phyloP scores from a whole-genome alignment of 2,797 vertebrate genomes.

The Eulemur albifrons region DNA sequence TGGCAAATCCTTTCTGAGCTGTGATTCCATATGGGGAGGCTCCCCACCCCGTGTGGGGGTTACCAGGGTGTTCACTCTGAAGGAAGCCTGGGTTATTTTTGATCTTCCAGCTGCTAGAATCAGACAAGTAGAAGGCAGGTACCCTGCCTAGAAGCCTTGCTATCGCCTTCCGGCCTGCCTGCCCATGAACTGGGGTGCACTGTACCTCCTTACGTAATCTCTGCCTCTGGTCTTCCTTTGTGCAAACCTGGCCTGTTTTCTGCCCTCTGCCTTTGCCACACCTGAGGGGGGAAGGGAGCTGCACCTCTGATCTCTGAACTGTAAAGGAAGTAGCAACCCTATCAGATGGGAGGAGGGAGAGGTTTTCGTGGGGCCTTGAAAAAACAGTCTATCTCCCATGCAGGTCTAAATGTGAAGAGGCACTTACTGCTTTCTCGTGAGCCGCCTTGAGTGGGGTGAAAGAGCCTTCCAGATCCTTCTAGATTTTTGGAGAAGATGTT shows the following conservation, averaged over 20 bases:
- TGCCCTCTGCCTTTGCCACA: slow-evolving; percentile 66
- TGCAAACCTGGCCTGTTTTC: slow-evolving; percentile 73
- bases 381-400: slow-evolving; percentile 70
- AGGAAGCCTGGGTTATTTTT: background rate
- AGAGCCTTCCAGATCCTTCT: background rate
- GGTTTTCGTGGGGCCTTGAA: slow-evolving; percentile 62
- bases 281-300: slow-evolving; percentile 71
- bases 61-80: background rate
- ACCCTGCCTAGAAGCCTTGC: background rate
- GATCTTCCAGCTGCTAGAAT: slow-evolving; percentile 32
- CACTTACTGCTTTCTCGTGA: background rate
- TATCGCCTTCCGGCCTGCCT: slow-evolving; percentile 19
- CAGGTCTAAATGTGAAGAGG: slow-evolving; percentile 55
- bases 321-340: slow-evolving; percentile 81
- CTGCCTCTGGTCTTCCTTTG: slow-evolving; percentile 72
- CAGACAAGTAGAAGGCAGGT: background rate
- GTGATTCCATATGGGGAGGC: background rate
- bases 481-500: background rate
- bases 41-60: background rate
- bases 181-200: slow-evolving; percentile 22
- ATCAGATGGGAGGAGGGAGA: slow-evolving; percentile 77
- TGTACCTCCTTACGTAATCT: slow-evolving; percentile 73
- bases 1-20: background rate
- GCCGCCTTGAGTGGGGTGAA: background rate
- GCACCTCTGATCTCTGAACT: slow-evolving; percentile 60